Evolutionary conservation across 2,888 invertebrate genomes (phyloP).

Genomic region (Sphaeridia pumilis): DNA sequence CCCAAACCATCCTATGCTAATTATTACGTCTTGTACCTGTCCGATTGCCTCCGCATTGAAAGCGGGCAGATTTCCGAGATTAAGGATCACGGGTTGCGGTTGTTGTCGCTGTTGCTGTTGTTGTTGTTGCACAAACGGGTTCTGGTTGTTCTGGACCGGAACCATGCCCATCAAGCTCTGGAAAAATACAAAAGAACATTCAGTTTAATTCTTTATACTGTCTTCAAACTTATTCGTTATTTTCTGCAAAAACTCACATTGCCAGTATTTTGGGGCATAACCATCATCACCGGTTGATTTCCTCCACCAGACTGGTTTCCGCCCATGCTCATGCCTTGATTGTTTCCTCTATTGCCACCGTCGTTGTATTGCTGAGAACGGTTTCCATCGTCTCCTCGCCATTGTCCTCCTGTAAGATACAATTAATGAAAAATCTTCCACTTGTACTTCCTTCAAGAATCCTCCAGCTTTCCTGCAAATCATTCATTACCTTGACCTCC

Average conservation of each 20-base stretch:
- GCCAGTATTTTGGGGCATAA: conserved; percentile 10
- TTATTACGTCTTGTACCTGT: conserved; percentile 15
- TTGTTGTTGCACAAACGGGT: conserved; percentile 25
- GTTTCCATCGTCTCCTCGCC: background rate
- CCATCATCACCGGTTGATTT: conserved; percentile 10
- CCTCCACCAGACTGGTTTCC: background rate
- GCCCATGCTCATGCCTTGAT: conserved; percentile 1
- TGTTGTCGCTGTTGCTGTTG: conserved; percentile 18
- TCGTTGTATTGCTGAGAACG: background rate
- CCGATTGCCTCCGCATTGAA: conserved; percentile 28
- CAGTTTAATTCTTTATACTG: background rate
- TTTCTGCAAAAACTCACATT: background rate
- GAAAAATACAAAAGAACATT: background rate
- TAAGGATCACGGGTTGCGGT: conserved; percentile 23
- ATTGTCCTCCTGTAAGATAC: no score
- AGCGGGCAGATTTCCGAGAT: conserved; percentile 26
- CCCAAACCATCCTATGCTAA: no score
- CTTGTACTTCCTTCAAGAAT: no score
- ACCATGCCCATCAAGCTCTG: conserved; percentile 32
- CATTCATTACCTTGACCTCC: background rate
- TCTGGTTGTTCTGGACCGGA: conserved; percentile 15
- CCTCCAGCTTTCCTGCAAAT: no score
- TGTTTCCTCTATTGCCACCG: background rate
- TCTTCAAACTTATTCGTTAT: conserved; percentile 1
- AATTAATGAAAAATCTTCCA: no score